These are phyloP conservation scores for Trochalopteron elliotii DNA, from an alignment of 2,113 vertebrate genomes.

Conservation along the genomic window DNA sequence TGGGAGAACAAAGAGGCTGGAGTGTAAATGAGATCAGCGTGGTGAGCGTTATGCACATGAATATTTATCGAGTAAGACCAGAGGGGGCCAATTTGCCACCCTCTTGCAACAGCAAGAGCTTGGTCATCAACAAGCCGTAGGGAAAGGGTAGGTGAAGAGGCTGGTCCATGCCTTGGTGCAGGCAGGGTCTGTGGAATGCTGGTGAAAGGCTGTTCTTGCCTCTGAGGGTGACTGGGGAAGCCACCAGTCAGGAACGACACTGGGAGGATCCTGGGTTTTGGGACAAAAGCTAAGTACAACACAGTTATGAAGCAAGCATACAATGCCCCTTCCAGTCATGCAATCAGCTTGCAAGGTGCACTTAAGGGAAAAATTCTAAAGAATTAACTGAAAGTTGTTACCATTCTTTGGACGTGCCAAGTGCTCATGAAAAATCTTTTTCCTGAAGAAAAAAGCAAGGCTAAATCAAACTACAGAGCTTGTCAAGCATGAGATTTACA, in stretches of 20 bases:
- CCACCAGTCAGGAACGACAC: fast-evolving
- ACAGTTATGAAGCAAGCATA: neutral
- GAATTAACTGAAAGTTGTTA: neutral
- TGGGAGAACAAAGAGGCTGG: neutral
- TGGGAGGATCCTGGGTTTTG: neutral
- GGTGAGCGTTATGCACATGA: neutral
- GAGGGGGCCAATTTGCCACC: neutral
- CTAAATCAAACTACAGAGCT: slow-evolving; percentile 53
- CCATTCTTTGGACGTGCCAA: neutral
- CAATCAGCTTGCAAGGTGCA: neutral
- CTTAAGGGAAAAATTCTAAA: neutral
- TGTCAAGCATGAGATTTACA: slow-evolving; percentile 56
- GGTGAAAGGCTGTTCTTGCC: fast-evolving
- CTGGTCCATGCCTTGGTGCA: fast-evolving
- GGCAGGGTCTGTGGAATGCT: fast-evolving
- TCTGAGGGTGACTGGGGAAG: neutral
- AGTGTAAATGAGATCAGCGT: neutral
- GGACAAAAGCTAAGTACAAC: neutral
- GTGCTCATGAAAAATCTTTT: neutral
- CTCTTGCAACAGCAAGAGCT: neutral
- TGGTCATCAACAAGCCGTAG: neutral
- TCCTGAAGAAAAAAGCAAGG: slow-evolving; percentile 51
- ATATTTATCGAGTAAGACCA: neutral
- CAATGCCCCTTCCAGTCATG: neutral
- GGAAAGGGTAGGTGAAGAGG: neutral